Base-by-base conservation (phyloP, 1,140 invertebrate genomes). In the Argopecten irradians region DNA sequence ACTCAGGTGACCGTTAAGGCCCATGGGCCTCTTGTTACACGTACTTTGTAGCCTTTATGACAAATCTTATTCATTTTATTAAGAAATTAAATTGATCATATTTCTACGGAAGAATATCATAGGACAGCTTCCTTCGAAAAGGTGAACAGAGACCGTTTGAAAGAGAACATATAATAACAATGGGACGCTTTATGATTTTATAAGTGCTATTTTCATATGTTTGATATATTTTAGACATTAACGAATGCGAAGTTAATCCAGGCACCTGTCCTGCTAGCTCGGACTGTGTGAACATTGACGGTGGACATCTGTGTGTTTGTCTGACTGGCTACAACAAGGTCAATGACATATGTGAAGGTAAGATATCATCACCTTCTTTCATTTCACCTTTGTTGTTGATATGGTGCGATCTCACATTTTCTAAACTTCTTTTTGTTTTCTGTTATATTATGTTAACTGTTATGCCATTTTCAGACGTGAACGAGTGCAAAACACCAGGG, bases 231-330 rank as follows among this genome's bases (percentile, higher is more conserved):
- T 87, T 83, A 91, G 90, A 91, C 39, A 36, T 90, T 34, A 87
- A 93, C 86, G 92, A 92, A 82, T 93, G 92, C 22, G 55, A 71
- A 3, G n/a, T 3, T 86, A 41, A 84, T 13, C n/a, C 39, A 14
- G 16, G 22, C 22, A 3, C 34, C 2, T 92, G 92, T 87, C 85
- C 89, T n/a, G 32, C 22, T 82, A 85, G 88, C 35, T 89, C 92
- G 3, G 34, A 46, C 35, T 92, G 92, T 83, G 71, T 41, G 22
- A 92, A 92, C 83, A 90, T 85, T 34, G 85, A 82, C 46, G 91
- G 91, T 19, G 89, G 91, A 82, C 91, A 86, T 22, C 14, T 34
- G 32, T 92, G 91, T 85, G 33, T 39, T 14, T 92, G 91, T 85
- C 46, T 33, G 1, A 36, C 0, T 85, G 89, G 87, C 34, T 89